phyloP scores from a whole-genome alignment of 2,113 vertebrate species.

The Monopterus albus region DNA sequence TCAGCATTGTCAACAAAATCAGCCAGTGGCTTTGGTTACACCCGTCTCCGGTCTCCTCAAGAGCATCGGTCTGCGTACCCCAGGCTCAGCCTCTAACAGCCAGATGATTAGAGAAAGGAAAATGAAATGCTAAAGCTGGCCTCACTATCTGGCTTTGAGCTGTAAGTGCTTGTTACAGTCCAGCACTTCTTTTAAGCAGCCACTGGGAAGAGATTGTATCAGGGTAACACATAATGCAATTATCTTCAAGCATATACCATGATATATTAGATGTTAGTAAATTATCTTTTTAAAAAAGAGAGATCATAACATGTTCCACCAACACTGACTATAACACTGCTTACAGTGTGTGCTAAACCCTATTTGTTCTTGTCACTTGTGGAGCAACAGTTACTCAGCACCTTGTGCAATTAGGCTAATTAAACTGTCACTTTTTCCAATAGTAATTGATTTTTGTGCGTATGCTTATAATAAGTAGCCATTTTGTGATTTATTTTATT shows the following conservation, averaged over 20 bases:
- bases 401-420: constrained; percentile 56
- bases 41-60: constrained; percentile 66
- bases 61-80: constrained; percentile 52
- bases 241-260: constrained; percentile 48
- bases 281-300: constrained; percentile 21
- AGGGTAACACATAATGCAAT: constrained; percentile 47
- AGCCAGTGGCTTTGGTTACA: constrained; percentile 60
- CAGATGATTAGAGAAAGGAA: constrained; percentile 40
- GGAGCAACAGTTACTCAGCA: constrained; percentile 26
- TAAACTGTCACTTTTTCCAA: constrained; percentile 58
- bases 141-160: constrained; percentile 40
- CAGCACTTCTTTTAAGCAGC: constrained; percentile 30
- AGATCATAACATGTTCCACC: constrained; percentile 14
- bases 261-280: constrained; percentile 45
- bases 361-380: constrained; percentile 30
- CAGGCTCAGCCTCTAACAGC: constrained; percentile 20
- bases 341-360: constrained; percentile 8
- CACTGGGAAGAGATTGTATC: constrained; percentile 37
- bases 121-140: constrained; percentile 33
- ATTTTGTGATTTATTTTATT: constrained; percentile 41
- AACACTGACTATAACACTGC: constrained; percentile 1
- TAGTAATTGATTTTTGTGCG: constrained; percentile 47
- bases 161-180: constrained; percentile 50
- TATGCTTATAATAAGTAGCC: constrained; percentile 26
- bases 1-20: constrained; percentile 62